Percentiles rank a stretch among this genome's conserved stretches.
Conservation (phyloP, 2,113 vertebrate genomes). For the Xyrauchen texanus region DNA sequence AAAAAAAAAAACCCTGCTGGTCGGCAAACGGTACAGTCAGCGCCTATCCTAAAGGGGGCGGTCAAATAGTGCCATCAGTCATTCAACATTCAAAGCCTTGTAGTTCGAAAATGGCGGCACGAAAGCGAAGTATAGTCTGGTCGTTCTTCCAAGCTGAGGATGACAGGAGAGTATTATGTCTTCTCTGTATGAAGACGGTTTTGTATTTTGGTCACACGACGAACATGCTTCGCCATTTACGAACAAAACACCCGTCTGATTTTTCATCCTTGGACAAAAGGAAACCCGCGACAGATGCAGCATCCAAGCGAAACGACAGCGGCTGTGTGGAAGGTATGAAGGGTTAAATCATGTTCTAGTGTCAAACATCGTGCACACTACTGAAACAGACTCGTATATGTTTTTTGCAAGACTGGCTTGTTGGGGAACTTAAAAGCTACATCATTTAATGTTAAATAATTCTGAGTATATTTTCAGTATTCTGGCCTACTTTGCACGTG, state of each 20-base stretch:
- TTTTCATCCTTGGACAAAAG: slow-evolving; percentile 43
- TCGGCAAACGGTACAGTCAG: neutral
- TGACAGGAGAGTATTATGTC: slow-evolving; percentile 55
- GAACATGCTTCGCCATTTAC: slow-evolving; percentile 65
- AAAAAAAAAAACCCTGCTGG: too few species aligned
- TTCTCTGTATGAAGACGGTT: slow-evolving; percentile 57
- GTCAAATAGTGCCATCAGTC: slow-evolving; percentile 4
- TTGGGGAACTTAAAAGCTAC: neutral
- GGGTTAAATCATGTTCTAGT: neutral
- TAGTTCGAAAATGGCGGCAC: slow-evolving; percentile 51
- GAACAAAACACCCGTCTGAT: slow-evolving; percentile 59
- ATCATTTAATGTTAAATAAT: neutral
- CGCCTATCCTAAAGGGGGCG: slow-evolving; percentile 28
- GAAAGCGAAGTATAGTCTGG: slow-evolving; percentile 64
- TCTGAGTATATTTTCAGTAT: neutral
- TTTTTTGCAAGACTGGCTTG: neutral
- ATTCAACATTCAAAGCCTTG: slow-evolving; percentile 12
- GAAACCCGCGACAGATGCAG: neutral
- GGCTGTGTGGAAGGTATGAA: slow-evolving; percentile 48
- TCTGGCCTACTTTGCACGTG: slow-evolving; percentile 15
- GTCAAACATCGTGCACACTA: neutral
- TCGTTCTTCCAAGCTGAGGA: slow-evolving; percentile 58
- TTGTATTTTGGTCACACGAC: slow-evolving; percentile 61
- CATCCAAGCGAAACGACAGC: neutral
- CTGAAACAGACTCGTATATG: neutral